phyloP scores from a whole-genome alignment of 2,888 invertebrate species.

The Ennomos quercinarius region DNA sequence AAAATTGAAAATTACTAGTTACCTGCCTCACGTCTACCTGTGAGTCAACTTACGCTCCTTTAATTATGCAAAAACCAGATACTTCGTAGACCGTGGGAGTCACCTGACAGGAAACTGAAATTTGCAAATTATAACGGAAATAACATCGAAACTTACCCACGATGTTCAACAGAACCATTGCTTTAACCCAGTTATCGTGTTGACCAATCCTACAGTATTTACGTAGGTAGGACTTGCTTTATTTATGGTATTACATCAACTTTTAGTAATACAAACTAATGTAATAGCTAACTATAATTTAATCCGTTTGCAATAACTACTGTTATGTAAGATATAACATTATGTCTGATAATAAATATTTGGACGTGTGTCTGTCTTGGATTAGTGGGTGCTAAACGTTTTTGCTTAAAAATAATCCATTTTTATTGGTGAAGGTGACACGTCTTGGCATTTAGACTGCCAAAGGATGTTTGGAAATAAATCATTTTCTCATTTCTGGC shows the following conservation, averaged over 20 bases:
- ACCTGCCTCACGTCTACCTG: background rate
- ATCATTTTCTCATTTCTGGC: no score
- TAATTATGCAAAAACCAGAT: constrained; percentile 25
- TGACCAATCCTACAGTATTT: constrained; percentile 35
- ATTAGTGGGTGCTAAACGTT: no score
- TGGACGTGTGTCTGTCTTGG: constrained; percentile 12
- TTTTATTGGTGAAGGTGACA: no score
- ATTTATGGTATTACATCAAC: constrained; percentile 39
- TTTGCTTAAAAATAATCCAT: no score
- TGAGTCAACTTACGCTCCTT: constrained; percentile 11
- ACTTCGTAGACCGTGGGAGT: constrained; percentile 32
- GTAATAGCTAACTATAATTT: constrained; percentile 33
- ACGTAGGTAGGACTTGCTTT: constrained; percentile 37
- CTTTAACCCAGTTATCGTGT: constrained; percentile 36
- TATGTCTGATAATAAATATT: constrained; percentile 34
- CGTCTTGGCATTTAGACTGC: no score
- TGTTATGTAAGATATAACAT: constrained; percentile 26
- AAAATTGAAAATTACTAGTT: constrained; percentile 16
- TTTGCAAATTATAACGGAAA: constrained; percentile 6
- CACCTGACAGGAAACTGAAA: constrained; percentile 17
- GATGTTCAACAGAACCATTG: constrained; percentile 35
- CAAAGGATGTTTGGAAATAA: no score
- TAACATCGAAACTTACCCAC: constrained; percentile 8
- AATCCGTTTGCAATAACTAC: constrained; percentile 36
- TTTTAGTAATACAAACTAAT: constrained; percentile 31